Evolutionary conservation across 2,888 invertebrate species (phyloP).

Genomic region (Tetranychus piercei): DNA sequence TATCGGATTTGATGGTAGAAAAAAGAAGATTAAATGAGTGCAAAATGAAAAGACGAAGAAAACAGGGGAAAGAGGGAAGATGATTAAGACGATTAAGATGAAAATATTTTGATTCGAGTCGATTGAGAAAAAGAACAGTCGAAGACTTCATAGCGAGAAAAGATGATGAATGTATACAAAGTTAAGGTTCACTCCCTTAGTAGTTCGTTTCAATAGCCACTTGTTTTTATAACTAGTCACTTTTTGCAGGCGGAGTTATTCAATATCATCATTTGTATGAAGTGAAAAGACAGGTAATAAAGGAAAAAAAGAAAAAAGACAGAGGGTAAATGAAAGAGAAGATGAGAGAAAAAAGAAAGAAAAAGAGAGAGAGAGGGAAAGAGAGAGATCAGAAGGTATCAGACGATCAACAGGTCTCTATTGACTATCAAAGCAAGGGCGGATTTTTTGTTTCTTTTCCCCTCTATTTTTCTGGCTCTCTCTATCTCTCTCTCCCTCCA

Average conservation of each 20-base stretch:
- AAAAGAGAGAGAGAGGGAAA: neutral
- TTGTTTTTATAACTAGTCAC: neutral
- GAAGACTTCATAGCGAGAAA: too few species aligned
- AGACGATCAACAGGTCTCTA: neutral
- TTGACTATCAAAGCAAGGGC: neutral
- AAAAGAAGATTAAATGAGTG: too few species aligned
- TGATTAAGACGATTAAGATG: too few species aligned
- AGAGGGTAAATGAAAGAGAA: slow-evolving; percentile 7
- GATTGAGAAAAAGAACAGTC: too few species aligned
- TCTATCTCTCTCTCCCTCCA: slow-evolving; percentile 4
- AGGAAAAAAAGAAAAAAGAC: neutral
- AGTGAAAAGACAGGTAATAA: too few species aligned
- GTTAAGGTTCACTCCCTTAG: neutral
- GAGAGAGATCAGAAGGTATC: neutral
- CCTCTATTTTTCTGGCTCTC: neutral
- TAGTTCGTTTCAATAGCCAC: neutral
- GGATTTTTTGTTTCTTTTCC: neutral
- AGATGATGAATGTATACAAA: too few species aligned
- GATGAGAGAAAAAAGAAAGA: neutral
- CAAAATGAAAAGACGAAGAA: too few species aligned
- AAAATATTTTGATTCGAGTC: too few species aligned
- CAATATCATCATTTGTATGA: neutral
- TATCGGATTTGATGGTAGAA: slow-evolving; percentile 34
- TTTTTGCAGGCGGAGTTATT: neutral
- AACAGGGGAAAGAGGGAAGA: too few species aligned